These are phyloP conservation scores for Galagoides demidoff DNA, from an alignment of 2,797 vertebrate species.

Conservation along the genomic window DNA sequence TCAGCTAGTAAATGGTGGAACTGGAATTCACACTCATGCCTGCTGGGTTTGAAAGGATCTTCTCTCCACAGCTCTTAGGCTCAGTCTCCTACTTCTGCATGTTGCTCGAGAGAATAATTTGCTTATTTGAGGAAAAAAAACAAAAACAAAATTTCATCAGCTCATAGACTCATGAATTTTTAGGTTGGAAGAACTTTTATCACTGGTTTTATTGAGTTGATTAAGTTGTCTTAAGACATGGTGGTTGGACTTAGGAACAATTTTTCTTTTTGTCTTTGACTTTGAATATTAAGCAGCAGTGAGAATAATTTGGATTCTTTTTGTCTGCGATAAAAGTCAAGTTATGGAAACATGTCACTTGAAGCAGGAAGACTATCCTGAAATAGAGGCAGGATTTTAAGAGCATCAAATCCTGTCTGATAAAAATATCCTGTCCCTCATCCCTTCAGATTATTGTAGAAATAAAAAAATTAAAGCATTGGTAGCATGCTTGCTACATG, in stretches of 20 bases:
- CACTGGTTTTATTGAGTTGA: not conserved
- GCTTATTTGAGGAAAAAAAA: not conserved
- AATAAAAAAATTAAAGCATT: not conserved
- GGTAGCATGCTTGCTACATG: not conserved
- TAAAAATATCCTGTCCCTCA: not conserved
- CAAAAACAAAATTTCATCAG: not conserved
- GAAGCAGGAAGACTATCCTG: not conserved
- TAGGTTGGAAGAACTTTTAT: not conserved
- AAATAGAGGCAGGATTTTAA: not conserved
- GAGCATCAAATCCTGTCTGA: not conserved
- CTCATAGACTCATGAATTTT: not conserved
- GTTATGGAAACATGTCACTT: not conserved
- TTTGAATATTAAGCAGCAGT: not conserved
- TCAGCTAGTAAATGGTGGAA: not conserved
- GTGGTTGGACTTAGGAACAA: not conserved
- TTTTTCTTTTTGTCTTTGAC: constrained; percentile 30
- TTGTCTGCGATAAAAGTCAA: constrained; percentile 1
- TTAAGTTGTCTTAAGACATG: not conserved
- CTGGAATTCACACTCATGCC: not conserved
- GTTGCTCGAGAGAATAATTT: not conserved
- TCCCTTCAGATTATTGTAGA: not conserved
- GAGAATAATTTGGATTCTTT: not conserved
- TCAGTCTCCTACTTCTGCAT: not conserved
- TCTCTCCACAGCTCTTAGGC: not conserved
- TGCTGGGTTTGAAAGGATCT: not conserved